Conservation (phyloP, 2,888 invertebrate genomes). For the Sicus ferrugineus region DNA sequence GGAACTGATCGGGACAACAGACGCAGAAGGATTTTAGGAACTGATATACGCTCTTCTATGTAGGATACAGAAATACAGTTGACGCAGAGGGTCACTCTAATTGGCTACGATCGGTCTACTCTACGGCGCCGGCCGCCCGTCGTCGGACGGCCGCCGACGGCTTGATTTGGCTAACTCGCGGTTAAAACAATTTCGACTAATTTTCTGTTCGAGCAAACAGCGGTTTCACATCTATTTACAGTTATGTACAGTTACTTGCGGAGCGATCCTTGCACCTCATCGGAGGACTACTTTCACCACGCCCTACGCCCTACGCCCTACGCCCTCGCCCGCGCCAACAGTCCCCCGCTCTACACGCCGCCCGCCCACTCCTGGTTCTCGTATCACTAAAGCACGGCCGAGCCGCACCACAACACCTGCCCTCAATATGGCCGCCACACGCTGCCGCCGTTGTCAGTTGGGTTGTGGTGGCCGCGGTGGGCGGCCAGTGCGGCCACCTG, state of each 20-base stretch:
- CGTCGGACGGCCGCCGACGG: not conserved
- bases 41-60: slow-evolving; percentile 46
- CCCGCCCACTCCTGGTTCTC: slow-evolving; percentile 49
- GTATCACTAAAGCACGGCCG: slow-evolving; percentile 62
- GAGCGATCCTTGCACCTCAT: too few species aligned
- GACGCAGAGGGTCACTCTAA: not conserved
- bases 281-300: too few species aligned
- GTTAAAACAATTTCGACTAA: slow-evolving; percentile 27
- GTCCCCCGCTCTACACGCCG: slow-evolving; percentile 29
- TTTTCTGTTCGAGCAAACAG: not conserved
- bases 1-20: slow-evolving; percentile 27
- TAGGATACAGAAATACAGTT: not conserved
- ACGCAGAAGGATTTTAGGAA: slow-evolving; percentile 42
- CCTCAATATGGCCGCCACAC: slow-evolving; percentile 81
- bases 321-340: slow-evolving; percentile 30
- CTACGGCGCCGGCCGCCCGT: not conserved
- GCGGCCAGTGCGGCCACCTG: slow-evolving; percentile 63
- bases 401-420: slow-evolving; percentile 63
- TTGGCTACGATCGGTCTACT: slow-evolving; percentile 3
- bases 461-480: slow-evolving; percentile 64
- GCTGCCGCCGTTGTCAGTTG: slow-evolving; percentile 69
- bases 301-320: not conserved
- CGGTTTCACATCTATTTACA: slow-evolving; percentile 12
- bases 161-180: slow-evolving; percentile 16
- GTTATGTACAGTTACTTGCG: slow-evolving; percentile 15